Evolutionary conservation across 2,888 invertebrate species (phyloP), one percentile per base, ranked within the genome.

Genomic region (Timandra comae): DNA sequence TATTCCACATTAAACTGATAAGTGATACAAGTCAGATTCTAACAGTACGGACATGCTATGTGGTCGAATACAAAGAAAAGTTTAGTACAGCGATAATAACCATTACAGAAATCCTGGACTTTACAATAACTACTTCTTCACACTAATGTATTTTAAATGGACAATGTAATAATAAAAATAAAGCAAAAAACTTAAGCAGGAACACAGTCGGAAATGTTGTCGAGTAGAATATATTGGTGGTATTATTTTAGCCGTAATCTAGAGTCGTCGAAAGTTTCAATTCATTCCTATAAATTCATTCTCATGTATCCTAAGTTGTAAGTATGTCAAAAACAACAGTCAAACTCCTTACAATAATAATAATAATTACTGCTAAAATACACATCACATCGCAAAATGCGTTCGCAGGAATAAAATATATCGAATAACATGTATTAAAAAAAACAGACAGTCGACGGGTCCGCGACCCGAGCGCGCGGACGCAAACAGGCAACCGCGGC

Each of bases 401-500:
- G 90, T 90, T 88, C 90, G 90, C 90, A 89, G 90, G 88, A 90
- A 91, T 91, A 91, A 90, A 91, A 91, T 90, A 91, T 91, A 91
- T 88, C 89, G 90, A 90, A 86, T 86, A 86, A 86, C 85, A 86
- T 86, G 82, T 85, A 84, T 79, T 86, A 85, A 86, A 86, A 84
- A 79, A 87, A 86, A 84, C 77, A 82, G 77, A 82, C 85, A 76
- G 80, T 77, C 78, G 64, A 63, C 67, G 75, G 71, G 70, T 64
- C 63, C 49, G 43, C 50, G 65, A 66, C 70, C 71, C 68, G 63
- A 56, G 58, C 78, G 72, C 76, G 64, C 80, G 78, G 56, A 68
- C 78, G 77, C 79, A 74, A 82, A 85, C 85, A 78, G 81, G 79
- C 79, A 84, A 84, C 82, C 79, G 76, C 81, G 69, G 53, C 74